Conservation (phyloP, 2,888 invertebrate genomes). For the Bombyx huttoni region DNA sequence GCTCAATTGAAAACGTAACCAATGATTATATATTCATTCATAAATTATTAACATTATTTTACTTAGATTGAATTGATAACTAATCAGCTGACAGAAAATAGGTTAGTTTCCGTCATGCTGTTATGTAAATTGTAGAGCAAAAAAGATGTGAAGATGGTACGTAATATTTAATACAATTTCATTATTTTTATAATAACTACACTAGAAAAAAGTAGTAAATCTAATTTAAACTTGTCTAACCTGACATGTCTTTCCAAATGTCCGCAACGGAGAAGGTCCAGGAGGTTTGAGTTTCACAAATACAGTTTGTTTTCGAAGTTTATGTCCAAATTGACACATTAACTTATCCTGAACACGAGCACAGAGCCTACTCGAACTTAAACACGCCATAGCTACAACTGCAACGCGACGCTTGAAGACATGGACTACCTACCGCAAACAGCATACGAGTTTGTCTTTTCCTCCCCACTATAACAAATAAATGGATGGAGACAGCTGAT, state of each 20-base stretch:
- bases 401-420: constrained; percentile 75
- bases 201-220: not conserved
- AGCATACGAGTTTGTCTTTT: constrained; percentile 57
- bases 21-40: constrained; percentile 11
- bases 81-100: constrained; percentile 32
- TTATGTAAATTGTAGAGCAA: constrained; percentile 25
- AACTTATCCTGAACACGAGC: constrained; percentile 84
- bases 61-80: constrained; percentile 6
- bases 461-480: constrained; percentile 50
- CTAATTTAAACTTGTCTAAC: constrained; percentile 15
- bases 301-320: constrained; percentile 78
- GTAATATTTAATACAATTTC: not conserved
- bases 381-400: constrained; percentile 87
- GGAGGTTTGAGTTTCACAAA: constrained; percentile 79
- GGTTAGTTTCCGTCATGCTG: constrained; percentile 30
- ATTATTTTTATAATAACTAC: not conserved
- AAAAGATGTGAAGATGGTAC: not conserved
- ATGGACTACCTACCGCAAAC: constrained; percentile 63
- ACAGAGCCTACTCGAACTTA: constrained; percentile 87
- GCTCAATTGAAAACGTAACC: not conserved
- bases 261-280: constrained; percentile 72
- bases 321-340: constrained; percentile 84
- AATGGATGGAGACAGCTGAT: constrained; percentile 54
- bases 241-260: constrained; percentile 69
- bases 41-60: constrained; percentile 5